Conservation (phyloP, 1,140 invertebrate genomes). For the Prorops nasuta region DNA sequence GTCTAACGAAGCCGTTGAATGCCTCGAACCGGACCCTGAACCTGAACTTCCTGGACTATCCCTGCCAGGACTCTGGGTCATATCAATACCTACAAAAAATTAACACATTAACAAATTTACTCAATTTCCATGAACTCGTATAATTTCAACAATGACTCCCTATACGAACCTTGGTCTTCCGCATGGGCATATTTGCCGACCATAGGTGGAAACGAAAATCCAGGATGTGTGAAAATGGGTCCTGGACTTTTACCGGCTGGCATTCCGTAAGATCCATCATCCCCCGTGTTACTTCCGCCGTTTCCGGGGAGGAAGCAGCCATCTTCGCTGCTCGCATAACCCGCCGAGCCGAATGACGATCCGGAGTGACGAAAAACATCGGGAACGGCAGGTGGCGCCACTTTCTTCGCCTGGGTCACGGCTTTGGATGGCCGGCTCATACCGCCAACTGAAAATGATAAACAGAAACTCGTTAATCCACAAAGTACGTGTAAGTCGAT, state of each 20-base stretch:
- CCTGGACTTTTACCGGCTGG: slow-evolving; percentile 59
- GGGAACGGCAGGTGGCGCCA: slow-evolving; percentile 77
- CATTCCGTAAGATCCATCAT: slow-evolving; percentile 52
- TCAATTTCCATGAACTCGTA: neutral
- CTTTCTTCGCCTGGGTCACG: slow-evolving; percentile 76
- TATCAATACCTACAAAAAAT: slow-evolving; percentile 60
- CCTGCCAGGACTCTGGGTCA: slow-evolving; percentile 79
- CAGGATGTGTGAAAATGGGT: slow-evolving; percentile 58
- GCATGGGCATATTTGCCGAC: slow-evolving; percentile 54
- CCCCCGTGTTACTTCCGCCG: slow-evolving; percentile 32
- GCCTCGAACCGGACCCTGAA: slow-evolving; percentile 81
- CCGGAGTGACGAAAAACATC: slow-evolving; percentile 75
- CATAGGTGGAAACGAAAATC: slow-evolving; percentile 58
- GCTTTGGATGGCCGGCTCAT: slow-evolving; percentile 77
- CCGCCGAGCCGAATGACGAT: slow-evolving; percentile 71
- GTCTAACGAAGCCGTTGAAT: slow-evolving; percentile 89
- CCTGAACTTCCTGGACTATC: slow-evolving; percentile 88
- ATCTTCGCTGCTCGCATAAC: slow-evolving; percentile 74
- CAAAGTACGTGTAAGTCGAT: too few relatives aligned
- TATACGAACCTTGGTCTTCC: slow-evolving; percentile 63
- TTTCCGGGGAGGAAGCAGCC: slow-evolving; percentile 59
- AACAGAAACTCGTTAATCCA: too few relatives aligned
- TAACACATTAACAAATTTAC: too few relatives aligned
- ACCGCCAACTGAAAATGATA: slow-evolving; percentile 72
- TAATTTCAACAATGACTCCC: neutral